Evolutionary conservation across 2,888 invertebrate genomes (phyloP), one percentile per base, ranked within the genome.

Genomic region (Perithous albicinctus): DNA sequence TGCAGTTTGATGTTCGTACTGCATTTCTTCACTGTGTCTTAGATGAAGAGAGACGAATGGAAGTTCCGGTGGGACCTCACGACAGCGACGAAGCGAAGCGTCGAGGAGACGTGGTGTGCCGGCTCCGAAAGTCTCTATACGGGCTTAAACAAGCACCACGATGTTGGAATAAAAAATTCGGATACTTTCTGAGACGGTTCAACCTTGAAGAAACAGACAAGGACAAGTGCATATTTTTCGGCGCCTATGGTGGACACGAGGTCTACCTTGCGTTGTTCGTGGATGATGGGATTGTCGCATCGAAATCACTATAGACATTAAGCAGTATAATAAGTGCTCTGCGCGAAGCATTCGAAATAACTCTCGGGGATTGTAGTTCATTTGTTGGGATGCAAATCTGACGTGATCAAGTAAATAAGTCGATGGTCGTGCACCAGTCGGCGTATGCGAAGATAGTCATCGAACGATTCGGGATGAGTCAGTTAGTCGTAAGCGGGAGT

Each of bases 331-430:
- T 87, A 1, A 15, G 29, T 0, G 54, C 76, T 0, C 48, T 85
- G 4, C 54, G 46, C 29, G 12, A 64, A 1, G 67, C 79, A 18
- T 84, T 88, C 54, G 82, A 85, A 48, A 80, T 85, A n/a, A 82
- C 54, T 0, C 26, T 63, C 23, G 69, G 63, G 5, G 63, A 81
- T 8, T 59, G 76, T 1, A 72, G 80, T 41, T 64, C 73, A 70
- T 87, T 83, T 20, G 69, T 87, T n/a, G 85, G 84, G 1, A 29
- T 89, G 6, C 79, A 87, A 56, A 87, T 89, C 66, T 56, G 82
- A 66, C 74, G 74, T 2, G 51, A 61, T 12, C 18, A 43, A 8
- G 74, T 83, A 72, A 80, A 75, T 4, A 69, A 69, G 20, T 38
- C 69, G 4, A 69, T 77, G 29, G 69, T 80, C 26, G 8, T 84